These are phyloP conservation scores for Ischnus inquisitorius DNA, from an alignment of 2,888 invertebrate genomes.

Conservation along the genomic window DNA sequence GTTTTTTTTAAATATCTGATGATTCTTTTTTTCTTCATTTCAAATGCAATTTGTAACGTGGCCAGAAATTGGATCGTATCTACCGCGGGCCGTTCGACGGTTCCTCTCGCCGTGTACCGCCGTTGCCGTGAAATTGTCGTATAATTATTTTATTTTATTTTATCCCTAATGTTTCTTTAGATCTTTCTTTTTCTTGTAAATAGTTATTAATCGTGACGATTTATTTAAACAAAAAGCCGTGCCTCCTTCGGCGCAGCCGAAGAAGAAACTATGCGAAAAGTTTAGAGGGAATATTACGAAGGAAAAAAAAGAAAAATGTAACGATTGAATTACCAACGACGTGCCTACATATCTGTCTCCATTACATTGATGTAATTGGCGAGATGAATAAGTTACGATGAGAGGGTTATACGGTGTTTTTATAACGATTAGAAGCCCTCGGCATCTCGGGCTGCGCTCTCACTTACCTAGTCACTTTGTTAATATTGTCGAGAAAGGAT, in stretches of 20 bases:
- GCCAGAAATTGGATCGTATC: constrained; percentile 6
- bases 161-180: neutral
- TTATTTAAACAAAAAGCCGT: constrained; percentile 31
- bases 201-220: constrained; percentile 49
- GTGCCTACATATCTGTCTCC: constrained; percentile 81
- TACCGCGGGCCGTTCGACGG: constrained; percentile 25
- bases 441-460: constrained; percentile 79
- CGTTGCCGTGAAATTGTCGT: neutral
- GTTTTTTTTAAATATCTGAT: neutral
- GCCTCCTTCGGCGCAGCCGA: constrained; percentile 4
- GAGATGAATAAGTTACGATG: constrained; percentile 45
- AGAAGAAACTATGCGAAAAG: constrained; percentile 18
- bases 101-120: constrained; percentile 8
- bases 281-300: constrained; percentile 34
- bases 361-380: constrained; percentile 69
- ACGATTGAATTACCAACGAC: constrained; percentile 74
- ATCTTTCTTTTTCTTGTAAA: constrained; percentile 49
- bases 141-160: constrained; percentile 9
- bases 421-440: constrained; percentile 73
- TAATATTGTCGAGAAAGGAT: constrained; percentile 76
- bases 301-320: constrained; percentile 1
- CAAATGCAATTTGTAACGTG: neutral
- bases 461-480: constrained; percentile 84
- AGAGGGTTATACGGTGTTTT: constrained; percentile 63
- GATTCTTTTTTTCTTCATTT: constrained; percentile 8